Conservation (phyloP, 2,113 vertebrate species). For the Erythrolamprus reginae region DNA sequence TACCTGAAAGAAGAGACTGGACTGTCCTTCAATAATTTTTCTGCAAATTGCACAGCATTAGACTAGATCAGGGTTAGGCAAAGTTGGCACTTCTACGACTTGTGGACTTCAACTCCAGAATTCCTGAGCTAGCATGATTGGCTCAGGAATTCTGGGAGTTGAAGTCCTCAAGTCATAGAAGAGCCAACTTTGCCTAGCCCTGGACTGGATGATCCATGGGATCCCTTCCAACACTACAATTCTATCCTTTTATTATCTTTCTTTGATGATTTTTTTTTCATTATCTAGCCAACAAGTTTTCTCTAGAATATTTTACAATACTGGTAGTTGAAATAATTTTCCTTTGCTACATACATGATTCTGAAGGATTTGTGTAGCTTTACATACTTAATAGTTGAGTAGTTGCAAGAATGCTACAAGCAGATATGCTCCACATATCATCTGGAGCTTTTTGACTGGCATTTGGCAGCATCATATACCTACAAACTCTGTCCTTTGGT, state of each 20-base stretch:
- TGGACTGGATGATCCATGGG: neutral
- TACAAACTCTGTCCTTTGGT: neutral
- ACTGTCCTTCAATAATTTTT: neutral
- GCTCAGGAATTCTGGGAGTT: no score
- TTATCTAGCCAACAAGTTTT: no score
- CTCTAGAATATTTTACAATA: neutral
- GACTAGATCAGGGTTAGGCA: no score
- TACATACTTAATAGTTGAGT: neutral
- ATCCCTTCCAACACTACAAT: neutral
- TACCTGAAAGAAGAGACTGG: neutral
- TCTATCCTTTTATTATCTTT: neutral
- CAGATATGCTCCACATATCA: neutral
- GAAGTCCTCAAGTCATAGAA: no score
- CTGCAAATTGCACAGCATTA: neutral
- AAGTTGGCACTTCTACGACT: no score
- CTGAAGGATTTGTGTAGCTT: neutral
- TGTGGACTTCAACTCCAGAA: no score
- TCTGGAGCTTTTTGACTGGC: neutral
- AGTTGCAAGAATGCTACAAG: neutral
- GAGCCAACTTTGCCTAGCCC: neutral
- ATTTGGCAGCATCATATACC: neutral
- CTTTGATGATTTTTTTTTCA: no score
- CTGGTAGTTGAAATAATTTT: neutral
- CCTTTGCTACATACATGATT: neutral
- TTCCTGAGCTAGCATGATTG: no score